Evolutionary conservation across 1,140 invertebrate species (phyloP), one percentile per base, ranked within the genome.

Genomic region (Maniola jurtina): DNA sequence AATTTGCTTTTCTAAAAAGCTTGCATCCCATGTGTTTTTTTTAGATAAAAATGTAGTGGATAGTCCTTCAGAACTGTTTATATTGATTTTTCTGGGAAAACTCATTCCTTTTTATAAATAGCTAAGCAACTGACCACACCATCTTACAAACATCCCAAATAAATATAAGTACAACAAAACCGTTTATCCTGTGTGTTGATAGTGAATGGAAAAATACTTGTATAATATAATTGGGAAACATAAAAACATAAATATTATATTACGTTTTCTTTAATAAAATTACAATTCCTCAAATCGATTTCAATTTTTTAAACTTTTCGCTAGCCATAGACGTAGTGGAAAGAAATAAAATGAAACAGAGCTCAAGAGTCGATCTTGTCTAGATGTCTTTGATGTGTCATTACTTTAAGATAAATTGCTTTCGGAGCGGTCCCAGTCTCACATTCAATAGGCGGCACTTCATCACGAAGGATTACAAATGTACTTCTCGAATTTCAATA

Each of bases 361-460:
- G 15, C 48, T 40, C 7, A 9, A 40, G 47, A n/a, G 1, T 48
- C 13, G 8, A 48, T 33, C 16, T 15, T 14, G 35, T 36, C 33
- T 10, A n/a, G 11, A 36, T 36, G 55, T 57, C 55, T 66, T 50
- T 60, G 45, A 66, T 40, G 48, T 65, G 64, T 66, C 57, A 58
- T 35, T 45, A 45, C 47, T 50, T 35, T 45, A 54, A 66, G 64
- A 66, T 54, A 60, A 52, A 66, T 65, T 59, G 57, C 64, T 50
- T 34, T 66, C 35, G 50, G 33, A 60, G n/a, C 40, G 15, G 25
- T 57, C 42, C 33, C 14, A 16, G 42, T 66, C 47, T 40, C 47
- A 65, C n/a, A 54, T 55, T 68, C 66, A 63, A 64, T 60, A 68
- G 47, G 61, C 45, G 35, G 59, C 15, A 64, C 61, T 68, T 68